phyloP scores from a whole-genome alignment of 2,113 vertebrate genomes.

The Otocyon megalotis region DNA sequence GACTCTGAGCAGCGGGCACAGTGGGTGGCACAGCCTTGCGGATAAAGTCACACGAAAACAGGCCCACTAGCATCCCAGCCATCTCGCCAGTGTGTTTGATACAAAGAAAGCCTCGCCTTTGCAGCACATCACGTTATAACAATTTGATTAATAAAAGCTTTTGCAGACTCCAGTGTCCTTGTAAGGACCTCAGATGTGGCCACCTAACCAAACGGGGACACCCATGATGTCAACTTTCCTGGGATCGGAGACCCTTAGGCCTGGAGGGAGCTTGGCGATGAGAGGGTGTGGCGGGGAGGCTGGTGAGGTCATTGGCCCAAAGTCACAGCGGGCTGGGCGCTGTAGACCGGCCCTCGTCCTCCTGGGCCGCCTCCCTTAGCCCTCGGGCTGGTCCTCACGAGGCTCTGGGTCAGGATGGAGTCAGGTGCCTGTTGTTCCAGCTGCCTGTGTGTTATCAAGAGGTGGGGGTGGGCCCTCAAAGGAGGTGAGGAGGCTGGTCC shows the following conservation, averaged over 20 bases:
- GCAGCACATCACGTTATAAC: not conserved
- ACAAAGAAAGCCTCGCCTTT: not conserved
- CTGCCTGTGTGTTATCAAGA: not conserved
- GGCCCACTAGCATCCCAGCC: accelerated
- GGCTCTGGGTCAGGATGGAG: not conserved
- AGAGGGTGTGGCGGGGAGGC: not conserved
- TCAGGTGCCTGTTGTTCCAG: not conserved
- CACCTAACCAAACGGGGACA: too few relatives aligned
- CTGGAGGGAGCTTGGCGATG: not conserved
- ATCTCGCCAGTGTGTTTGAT: not conserved
- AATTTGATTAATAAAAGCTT: not conserved
- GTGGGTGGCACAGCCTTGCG: not conserved
- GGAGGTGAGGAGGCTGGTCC: not conserved
- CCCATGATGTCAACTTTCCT: accelerated
- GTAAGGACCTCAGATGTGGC: not conserved
- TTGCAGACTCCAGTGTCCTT: not conserved
- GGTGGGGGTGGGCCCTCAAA: not conserved
- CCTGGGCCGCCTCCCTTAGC: accelerated
- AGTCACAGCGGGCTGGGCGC: not conserved
- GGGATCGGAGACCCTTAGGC: not conserved
- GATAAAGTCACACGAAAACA: not conserved
- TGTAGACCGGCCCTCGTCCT: accelerated
- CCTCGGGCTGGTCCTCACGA: not conserved
- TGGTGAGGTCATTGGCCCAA: too few relatives aligned
- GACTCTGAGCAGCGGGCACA: accelerated